Base-by-base conservation (phyloP, 2,888 invertebrate genomes). In the Epirrhoe tristata region DNA sequence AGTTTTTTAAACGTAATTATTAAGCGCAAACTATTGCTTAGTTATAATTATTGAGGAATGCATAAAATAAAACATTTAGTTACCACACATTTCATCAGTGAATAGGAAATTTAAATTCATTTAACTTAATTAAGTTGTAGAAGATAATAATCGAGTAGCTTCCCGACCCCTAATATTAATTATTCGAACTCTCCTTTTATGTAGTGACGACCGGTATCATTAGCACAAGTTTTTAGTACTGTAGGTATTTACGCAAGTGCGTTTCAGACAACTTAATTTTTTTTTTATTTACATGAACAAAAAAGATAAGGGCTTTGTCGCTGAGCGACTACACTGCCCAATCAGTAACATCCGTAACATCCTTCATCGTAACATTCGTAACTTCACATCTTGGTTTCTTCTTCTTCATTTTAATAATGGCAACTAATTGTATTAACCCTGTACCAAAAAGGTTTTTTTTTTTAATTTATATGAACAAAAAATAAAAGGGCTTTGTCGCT, bases 141-240 rank as follows among this genome's bases (percentile, higher is more conserved):
- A 48, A 48, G 16, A 14, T 48, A 46, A 48, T 17, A 24, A 46
- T n/a, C 6, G 16, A 32, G 32, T 57, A 16, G 14, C 46, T 46
- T 57, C 16, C 14, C 46, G 57, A 48, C 57, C 55, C 34, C 34
- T 50, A 57, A 31, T 32, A 46, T 63, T 39, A 52, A 63, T 62
- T 56, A 57, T 52, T 39, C 31, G n/a, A 39, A 39, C 36, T 39
- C 16, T 14, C 32, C 57, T 39, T 39, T 39, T 52, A 63, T 63
- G 53, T 52, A 63, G 63, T 63, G 57, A 53, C 52, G 53, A 63
- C 39, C 32, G 48, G 46, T 32, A 14, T 10, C 32, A 5, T 32
- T 57, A 57, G 57, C 57, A 57, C 32, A 5, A 43, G 17, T 58
- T 57, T 57, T 16, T 14, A 48, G 12, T 6, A 7, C 14, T 16